A percentile compares a stretch with the other conserved stretches of the same genome.
These are phyloP conservation scores for Atopsyche davidsoni DNA, from an alignment of 1,140 invertebrate species.

Conservation along the genomic window DNA sequence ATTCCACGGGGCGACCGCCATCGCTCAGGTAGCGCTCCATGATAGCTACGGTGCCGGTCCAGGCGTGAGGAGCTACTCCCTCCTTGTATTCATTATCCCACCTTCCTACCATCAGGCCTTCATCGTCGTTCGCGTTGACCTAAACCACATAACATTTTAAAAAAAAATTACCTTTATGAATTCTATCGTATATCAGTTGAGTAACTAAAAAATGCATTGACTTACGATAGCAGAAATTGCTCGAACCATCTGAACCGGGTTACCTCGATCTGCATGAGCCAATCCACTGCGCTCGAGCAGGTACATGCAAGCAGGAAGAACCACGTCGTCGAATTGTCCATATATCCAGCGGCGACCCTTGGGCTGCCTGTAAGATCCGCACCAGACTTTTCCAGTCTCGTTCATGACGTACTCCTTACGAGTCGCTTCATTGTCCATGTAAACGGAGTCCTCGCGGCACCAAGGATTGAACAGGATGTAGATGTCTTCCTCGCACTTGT, in stretches of 20 bases:
- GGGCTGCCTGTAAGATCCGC: slow-evolving; percentile 59
- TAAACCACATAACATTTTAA: slow-evolving; percentile 32
- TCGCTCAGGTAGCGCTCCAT: slow-evolving; percentile 59
- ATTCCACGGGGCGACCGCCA: slow-evolving; percentile 63
- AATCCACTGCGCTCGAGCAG: slow-evolving; percentile 56
- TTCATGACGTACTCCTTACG: slow-evolving; percentile 67
- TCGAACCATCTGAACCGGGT: slow-evolving; percentile 61
- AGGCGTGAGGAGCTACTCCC: slow-evolving; percentile 58
- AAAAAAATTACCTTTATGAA: not conserved
- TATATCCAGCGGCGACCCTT: slow-evolving; percentile 67
- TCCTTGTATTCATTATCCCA: slow-evolving; percentile 69
- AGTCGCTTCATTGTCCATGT: slow-evolving; percentile 57
- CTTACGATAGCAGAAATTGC: slow-evolving; percentile 65
- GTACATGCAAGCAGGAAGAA: slow-evolving; percentile 58
- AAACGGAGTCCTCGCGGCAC: slow-evolving; percentile 63
- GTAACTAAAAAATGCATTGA: slow-evolving; percentile 11
- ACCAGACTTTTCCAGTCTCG: slow-evolving; percentile 72
- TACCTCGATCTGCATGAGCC: slow-evolving; percentile 57
- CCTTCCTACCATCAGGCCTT: slow-evolving; percentile 62
- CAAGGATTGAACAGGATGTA: slow-evolving; percentile 81
- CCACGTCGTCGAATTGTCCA: slow-evolving; percentile 66
- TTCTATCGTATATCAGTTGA: slow-evolving; percentile 1
- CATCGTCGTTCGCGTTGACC: slow-evolving; percentile 58
- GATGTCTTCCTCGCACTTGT: slow-evolving; percentile 55
- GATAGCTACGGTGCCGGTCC: slow-evolving; percentile 66